Evolutionary conservation across 2,113 vertebrate species (phyloP), one percentile per base, ranked within the genome.

Genomic region (Phyllopteryx taeniolatus): DNA sequence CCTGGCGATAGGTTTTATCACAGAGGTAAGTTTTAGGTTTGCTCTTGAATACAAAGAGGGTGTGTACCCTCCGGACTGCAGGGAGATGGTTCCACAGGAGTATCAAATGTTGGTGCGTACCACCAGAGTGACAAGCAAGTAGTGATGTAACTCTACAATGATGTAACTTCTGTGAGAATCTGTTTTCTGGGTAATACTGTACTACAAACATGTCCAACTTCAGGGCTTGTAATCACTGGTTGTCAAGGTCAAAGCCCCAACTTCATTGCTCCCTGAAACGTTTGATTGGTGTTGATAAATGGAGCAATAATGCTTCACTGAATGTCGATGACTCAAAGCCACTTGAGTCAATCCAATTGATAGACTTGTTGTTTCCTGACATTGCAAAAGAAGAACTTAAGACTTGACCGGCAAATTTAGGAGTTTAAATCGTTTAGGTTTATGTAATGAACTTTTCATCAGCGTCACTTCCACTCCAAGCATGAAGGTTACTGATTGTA

Each of bases 201-300:
- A 8, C 14, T 17, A 3, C 0, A 17, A 31, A 35, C 33, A 33
- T 2, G 8, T 20, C 51, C 12, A 19, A 20, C 51, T 53, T 19
- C 19, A 3, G 12, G 11, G 22, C 22, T 60, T 14, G 27, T 20
- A 51, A 68, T 71, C 9, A 1, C 13, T 27, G 42, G 33, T 72
- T 46, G 17, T 67, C 61, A 75, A 63, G 73, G 80, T 63, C 49
- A 20, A 12, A 44, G 54, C 43, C 71, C 31, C 33, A 59, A 64
- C 43, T 53, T 17, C 4, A 47, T 19, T 5, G 17, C 20, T 68
- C 57, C 59, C 65, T 74, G 51, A 47, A 71, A 68, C 44, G 33
- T 66, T 74, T 12, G 59, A 53, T 63, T 56, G 20, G n/a, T 77
- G 19, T 39, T 59, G 27, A 74, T 51, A 33, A 79, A 71, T 64